Percentiles rank a stretch among this genome's conserved stretches.
phyloP scores from a whole-genome alignment of 2,888 invertebrate species.

The Agelastica alni region DNA sequence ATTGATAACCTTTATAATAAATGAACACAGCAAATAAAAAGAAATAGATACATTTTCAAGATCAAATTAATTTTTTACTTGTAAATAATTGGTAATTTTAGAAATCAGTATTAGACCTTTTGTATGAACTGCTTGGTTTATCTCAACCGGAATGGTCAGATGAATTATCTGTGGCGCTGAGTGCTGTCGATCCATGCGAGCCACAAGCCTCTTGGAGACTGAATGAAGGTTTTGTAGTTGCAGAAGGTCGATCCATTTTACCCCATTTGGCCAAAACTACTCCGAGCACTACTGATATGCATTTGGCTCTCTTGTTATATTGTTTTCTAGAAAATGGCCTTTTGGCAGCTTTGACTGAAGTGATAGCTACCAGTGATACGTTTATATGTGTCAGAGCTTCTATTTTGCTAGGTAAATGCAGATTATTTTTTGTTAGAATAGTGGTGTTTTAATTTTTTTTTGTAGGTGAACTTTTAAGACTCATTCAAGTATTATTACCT shows the following conservation, averaged over 20 bases:
- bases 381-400: slow-evolving; percentile 91
- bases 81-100: slow-evolving; percentile 59
- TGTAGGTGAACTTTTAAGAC: slow-evolving; percentile 79
- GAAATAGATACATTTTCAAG: no score
- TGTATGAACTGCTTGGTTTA: slow-evolving; percentile 87
- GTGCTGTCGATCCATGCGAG: slow-evolving; percentile 86
- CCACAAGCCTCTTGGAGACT: slow-evolving; percentile 86
- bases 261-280: slow-evolving; percentile 85
- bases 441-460: background rate
- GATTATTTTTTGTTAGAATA: background rate
- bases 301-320: slow-evolving; percentile 84
- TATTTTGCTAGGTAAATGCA: slow-evolving; percentile 71
- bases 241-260: slow-evolving; percentile 82
- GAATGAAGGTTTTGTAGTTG: slow-evolving; percentile 92
- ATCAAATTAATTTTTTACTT: no score
- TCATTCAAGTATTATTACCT: slow-evolving; percentile 84
- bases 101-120: slow-evolving; percentile 90
- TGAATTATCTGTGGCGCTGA: slow-evolving; percentile 85
- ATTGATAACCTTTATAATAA: no score
- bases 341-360: slow-evolving; percentile 87
- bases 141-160: slow-evolving; percentile 92
- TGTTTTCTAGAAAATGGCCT: slow-evolving; percentile 86
- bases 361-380: slow-evolving; percentile 86
- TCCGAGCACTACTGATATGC: slow-evolving; percentile 89
- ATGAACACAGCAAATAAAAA: no score